phyloP scores from a whole-genome alignment of 2,888 invertebrate genomes.

The Stomorhina lunata region DNA sequence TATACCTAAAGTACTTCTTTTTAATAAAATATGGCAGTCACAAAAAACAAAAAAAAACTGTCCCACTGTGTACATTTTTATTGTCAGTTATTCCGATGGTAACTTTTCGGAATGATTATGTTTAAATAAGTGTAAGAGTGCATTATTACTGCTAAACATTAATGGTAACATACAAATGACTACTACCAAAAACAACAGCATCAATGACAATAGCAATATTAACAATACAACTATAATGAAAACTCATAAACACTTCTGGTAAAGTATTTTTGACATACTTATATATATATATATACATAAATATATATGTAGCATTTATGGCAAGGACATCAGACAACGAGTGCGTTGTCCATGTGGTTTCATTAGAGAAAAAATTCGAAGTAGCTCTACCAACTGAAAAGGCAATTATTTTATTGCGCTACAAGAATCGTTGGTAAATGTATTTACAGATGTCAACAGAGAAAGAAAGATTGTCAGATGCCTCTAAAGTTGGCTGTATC shows the following conservation, averaged over 20 bases:
- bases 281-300: not conserved
- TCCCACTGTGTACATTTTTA: too few relatives aligned
- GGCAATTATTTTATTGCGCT: not conserved
- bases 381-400: not conserved
- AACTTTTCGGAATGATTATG: not conserved
- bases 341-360: not conserved
- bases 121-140: not conserved
- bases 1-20: too few relatives aligned
- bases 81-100: too few relatives aligned
- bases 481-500: too few relatives aligned
- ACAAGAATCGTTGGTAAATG: not conserved
- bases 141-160: constrained; percentile 42
- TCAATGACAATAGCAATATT: constrained; percentile 23
- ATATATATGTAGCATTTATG: too few relatives aligned
- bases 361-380: not conserved
- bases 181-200: constrained; percentile 7
- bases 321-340: not conserved
- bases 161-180: constrained; percentile 10
- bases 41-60: too few relatives aligned
- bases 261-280: constrained; percentile 1
- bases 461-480: too few relatives aligned
- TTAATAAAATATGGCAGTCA: too few relatives aligned
- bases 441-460: not conserved
- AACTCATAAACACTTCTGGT: constrained; percentile 60
- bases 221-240: constrained; percentile 60